phyloP scores from a whole-genome alignment of 2,888 invertebrate species.

The Lepidochrysops patricia region DNA sequence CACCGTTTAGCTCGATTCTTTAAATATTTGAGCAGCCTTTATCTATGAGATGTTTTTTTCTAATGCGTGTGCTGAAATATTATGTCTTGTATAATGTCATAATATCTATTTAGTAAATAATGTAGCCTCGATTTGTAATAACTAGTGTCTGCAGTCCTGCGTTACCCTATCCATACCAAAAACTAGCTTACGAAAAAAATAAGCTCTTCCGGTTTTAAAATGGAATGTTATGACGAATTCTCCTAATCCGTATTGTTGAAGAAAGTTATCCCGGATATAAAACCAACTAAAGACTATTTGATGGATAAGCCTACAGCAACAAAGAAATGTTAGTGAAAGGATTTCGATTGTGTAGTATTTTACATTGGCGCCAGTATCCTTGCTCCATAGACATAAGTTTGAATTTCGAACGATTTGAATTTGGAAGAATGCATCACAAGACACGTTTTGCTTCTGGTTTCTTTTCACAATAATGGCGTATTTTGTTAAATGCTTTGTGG shows the following conservation, averaged over 20 bases:
- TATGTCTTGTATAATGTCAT: no score
- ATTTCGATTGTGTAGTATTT: neutral
- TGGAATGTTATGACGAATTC: constrained; percentile 50
- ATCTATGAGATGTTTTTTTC: no score
- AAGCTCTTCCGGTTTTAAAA: constrained; percentile 54
- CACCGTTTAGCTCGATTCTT: no score
- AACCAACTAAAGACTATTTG: constrained; percentile 33
- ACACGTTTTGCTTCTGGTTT: constrained; percentile 25
- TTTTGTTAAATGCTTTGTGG: constrained; percentile 45
- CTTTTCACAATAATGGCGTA: constrained; percentile 33
- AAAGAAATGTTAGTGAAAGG: constrained; percentile 32
- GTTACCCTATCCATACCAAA: no score
- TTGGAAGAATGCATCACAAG: neutral
- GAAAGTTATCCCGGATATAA: constrained; percentile 64
- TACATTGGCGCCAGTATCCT: constrained; percentile 2
- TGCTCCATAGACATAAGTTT: neutral
- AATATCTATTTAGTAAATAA: no score
- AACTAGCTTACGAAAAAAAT: constrained; percentile 20
- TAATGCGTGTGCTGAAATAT: no score
- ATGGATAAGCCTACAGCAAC: constrained; percentile 29
- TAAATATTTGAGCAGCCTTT: neutral
- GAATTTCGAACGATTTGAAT: neutral
- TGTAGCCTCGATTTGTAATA: no score
- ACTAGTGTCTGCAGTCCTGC: constrained; percentile 19
- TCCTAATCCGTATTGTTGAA: constrained; percentile 35